A percentile compares a stretch with the other conserved stretches of the same genome.
phyloP scores from a whole-genome alignment of 2,113 vertebrate genomes.

The Erpornis zantholeuca region DNA sequence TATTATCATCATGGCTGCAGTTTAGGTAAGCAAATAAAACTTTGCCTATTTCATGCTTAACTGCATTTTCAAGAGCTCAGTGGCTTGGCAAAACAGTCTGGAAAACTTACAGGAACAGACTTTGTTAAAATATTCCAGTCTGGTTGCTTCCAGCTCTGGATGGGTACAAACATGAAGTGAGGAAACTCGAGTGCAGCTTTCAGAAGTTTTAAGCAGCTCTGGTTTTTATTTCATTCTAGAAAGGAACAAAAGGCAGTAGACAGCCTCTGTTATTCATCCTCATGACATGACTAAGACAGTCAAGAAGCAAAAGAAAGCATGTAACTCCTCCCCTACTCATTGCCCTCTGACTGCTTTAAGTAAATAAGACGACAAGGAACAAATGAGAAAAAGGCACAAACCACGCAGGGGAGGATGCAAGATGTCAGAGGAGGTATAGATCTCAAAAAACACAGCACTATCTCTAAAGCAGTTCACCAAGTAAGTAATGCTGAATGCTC shows the following conservation, averaged over 20 bases:
- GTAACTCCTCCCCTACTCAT: not conserved
- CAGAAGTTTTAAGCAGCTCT: conserved; percentile 28
- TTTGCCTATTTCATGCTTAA: conserved; percentile 44
- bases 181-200: not conserved
- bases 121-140: conserved; percentile 30
- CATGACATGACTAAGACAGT: not conserved
- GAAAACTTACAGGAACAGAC: conserved; percentile 46
- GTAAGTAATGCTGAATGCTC: not conserved
- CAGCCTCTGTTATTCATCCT: conserved; percentile 44
- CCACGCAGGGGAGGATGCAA: not conserved
- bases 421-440: not conserved
- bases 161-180: conserved; percentile 12
- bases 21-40: conserved; percentile 44
- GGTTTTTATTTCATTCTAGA: conserved; percentile 25
- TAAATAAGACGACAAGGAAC: not conserved
- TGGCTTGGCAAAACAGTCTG: conserved; percentile 36
- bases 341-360: not conserved
- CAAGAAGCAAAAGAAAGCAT: not conserved
- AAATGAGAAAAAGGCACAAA: not conserved
- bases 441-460: not conserved
- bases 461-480: not conserved
- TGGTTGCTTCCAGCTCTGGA: conserved; percentile 19
- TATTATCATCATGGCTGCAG: not conserved
- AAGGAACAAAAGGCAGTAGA: conserved; percentile 28
- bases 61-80: conserved; percentile 28